Base-by-base conservation (phyloP, 2,113 vertebrate species). In the Artemisiospiza belli region DNA sequence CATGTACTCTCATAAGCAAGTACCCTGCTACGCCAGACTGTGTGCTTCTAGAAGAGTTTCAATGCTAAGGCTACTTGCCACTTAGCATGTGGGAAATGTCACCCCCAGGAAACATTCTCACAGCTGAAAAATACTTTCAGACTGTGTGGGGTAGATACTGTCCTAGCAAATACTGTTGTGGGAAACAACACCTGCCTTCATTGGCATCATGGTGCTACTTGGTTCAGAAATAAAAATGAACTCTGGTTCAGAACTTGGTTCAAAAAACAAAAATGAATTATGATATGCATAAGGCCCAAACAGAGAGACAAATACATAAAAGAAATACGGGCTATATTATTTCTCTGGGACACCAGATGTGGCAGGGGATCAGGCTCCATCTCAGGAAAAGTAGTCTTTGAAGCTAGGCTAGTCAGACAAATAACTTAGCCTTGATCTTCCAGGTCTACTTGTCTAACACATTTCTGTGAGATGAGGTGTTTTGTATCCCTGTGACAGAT, bases 291-390 rank as follows among this genome's bases (percentile, higher is more conserved):
- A 81, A 92, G 35, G n/a, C 27, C 62, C 87, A 95, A 96, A 93
- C 54, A 90, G 79, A 93, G 89, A 96, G 69, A 89, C 10, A 74
- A 80, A 95, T 64, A 78, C 23, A 58, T 91, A 10, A 52, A 62
- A 90, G 70, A 85, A 47, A 62, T 63, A 82, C 4, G 12, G 23
- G 35, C 59, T 90, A 91, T 95, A 70, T 83, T 96, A 90, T 90
- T 96, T 95, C 70, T 96, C 49, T 85, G 78, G 63, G 86, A 85
- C 93, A 92, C 49, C 79, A 90, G 44, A 83, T 94, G 81, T 54
- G 69, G 62, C 49, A 91, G 35, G 37, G 30, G 31, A 80, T 73
- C 24, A 87, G 87, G 95, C 19, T 46, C 77, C 69, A 55, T 59
- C 69, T 90, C 59, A 25, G n/a, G 68, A 87, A 70, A 97, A 93